A percentile compares a stretch with the other conserved stretches of the same genome.
These are phyloP conservation scores for Malthinus flaveolus DNA, from an alignment of 2,888 invertebrate species.

Conservation along the genomic window DNA sequence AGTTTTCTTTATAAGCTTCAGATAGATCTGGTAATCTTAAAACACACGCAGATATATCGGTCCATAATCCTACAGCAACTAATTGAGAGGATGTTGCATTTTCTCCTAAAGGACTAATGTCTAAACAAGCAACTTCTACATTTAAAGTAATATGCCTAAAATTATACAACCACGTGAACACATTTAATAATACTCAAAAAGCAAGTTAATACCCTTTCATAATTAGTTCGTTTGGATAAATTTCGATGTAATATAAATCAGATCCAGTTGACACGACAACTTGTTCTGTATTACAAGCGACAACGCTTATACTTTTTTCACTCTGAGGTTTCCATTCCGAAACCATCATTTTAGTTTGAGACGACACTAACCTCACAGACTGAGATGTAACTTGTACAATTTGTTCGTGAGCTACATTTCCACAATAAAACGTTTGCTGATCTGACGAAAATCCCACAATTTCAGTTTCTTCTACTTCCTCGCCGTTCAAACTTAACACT, in stretches of 20 bases:
- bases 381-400: constrained; percentile 70
- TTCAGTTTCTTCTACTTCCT: constrained; percentile 98
- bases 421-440: constrained; percentile 92
- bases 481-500: constrained; percentile 85
- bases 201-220: constrained; percentile 58
- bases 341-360: constrained; percentile 65
- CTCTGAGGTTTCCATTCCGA: constrained; percentile 74
- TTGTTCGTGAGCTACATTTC: constrained; percentile 84
- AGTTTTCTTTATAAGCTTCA: constrained; percentile 81
- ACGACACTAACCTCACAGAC: constrained; percentile 72
- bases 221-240: constrained; percentile 66
- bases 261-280: constrained; percentile 86
- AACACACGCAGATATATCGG: constrained; percentile 91
- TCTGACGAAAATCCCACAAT: constrained; percentile 89
- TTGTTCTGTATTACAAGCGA: constrained; percentile 77
- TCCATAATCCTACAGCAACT: constrained; percentile 95
- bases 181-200: not conserved
- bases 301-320: constrained; percentile 82
- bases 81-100: constrained; percentile 67
- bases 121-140: constrained; percentile 95
- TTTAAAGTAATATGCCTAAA: constrained; percentile 73
- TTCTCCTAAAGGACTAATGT: constrained; percentile 79
- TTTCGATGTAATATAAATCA: constrained; percentile 80
- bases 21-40: constrained; percentile 79
- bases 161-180: constrained; percentile 8